Conservation (phyloP, 2,888 invertebrate genomes). For the Aleiodes testaceus region DNA sequence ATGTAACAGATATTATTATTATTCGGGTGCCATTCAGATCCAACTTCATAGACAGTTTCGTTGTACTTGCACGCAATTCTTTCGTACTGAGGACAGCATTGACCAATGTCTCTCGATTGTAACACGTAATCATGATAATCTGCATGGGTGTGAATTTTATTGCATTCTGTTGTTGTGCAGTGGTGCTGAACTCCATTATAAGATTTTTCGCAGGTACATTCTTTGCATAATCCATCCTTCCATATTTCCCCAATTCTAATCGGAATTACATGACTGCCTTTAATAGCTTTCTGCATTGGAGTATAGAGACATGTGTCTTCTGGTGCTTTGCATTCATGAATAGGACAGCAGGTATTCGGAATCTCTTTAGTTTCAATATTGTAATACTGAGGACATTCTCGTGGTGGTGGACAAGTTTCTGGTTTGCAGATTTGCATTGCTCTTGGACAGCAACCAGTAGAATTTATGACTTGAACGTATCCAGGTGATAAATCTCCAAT, state of each 20-base stretch:
- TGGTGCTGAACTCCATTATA: conserved; percentile 65
- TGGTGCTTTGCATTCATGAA: conserved; percentile 79
- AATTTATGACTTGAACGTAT: conserved; percentile 76
- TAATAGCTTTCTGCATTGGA: conserved; percentile 1
- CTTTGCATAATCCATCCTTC: conserved; percentile 82
- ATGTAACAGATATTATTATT: conserved; percentile 58
- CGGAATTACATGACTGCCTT: conserved; percentile 6
- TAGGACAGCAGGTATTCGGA: conserved; percentile 79
- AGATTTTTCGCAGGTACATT: conserved; percentile 76
- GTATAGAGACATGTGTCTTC: conserved; percentile 80
- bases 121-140: conserved; percentile 76
- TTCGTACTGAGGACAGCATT: conserved; percentile 79
- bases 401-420: conserved; percentile 78
- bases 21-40: conserved; percentile 62
- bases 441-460: conserved; percentile 83
- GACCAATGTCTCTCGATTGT: conserved; percentile 74
- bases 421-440: conserved; percentile 77
- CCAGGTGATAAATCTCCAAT: conserved; percentile 77
- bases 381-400: conserved; percentile 78
- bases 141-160: conserved; percentile 68
- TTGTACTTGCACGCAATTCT: conserved; percentile 77
- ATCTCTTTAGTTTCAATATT: conserved; percentile 67
- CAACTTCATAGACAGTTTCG: conserved; percentile 61
- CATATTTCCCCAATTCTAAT: conserved; percentile 75
- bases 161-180: conserved; percentile 77